phyloP scores from a whole-genome alignment of 2,888 invertebrate genomes.

The Deladenus siricidicola region DNA sequence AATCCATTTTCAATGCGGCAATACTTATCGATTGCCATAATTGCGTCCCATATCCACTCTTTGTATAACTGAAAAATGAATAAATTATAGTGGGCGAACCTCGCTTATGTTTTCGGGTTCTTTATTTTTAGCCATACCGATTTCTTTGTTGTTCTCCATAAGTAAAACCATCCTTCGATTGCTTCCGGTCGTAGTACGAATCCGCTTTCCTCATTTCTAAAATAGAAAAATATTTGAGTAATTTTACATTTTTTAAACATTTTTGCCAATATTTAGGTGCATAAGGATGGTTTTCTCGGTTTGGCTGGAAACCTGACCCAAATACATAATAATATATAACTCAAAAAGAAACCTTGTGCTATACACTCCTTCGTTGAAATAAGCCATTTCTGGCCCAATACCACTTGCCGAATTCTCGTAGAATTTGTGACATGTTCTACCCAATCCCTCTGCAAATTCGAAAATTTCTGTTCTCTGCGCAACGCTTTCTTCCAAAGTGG shows the following conservation, averaged over 20 bases:
- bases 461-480: constrained; percentile 63
- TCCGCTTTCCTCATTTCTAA: constrained; percentile 66
- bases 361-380: constrained; percentile 70
- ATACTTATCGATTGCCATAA: constrained; percentile 67
- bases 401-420: constrained; percentile 79
- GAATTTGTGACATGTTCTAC: constrained; percentile 92
- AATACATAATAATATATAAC: no score
- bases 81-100: no score
- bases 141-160: constrained; percentile 81
- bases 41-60: constrained; percentile 91
- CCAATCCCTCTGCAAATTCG: constrained; percentile 79
- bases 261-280: no score
- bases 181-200: constrained; percentile 80
- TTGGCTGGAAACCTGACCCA: no score
- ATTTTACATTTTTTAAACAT: neutral
- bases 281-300: no score
- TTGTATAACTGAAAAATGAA: constrained; percentile 23
- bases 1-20: constrained; percentile 86
- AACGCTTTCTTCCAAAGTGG: constrained; percentile 62
- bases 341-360: constrained; percentile 81
- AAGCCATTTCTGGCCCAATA: constrained; percentile 88
- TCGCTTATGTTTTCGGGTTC: no score
- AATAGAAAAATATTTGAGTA: neutral
- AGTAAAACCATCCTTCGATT: constrained; percentile 86
- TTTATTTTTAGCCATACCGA: neutral